Evolutionary conservation across 2,888 invertebrate genomes (phyloP).

Genomic region (Nephrocerus scutellatus): DNA sequence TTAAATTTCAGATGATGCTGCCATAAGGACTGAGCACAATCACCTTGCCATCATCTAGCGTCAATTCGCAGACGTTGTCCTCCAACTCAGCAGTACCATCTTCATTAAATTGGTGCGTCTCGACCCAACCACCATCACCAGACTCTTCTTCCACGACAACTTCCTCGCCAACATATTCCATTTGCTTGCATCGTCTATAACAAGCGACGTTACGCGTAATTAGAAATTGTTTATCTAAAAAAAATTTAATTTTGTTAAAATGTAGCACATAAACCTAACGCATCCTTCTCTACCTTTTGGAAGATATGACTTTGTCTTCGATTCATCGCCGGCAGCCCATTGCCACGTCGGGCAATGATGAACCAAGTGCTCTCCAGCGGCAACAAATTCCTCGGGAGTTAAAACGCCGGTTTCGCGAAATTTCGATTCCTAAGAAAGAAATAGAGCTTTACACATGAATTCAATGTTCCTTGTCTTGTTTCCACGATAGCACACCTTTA

Average conservation of each 20-base stretch:
- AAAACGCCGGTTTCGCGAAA: slow-evolving; percentile 95
- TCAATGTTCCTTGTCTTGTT: background rate
- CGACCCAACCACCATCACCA: slow-evolving; percentile 94
- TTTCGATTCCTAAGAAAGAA: slow-evolving; percentile 77
- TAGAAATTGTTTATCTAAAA: slow-evolving; percentile 85
- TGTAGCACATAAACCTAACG: too few species aligned
- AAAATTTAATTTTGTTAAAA: too few species aligned
- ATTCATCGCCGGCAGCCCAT: slow-evolving; percentile 88
- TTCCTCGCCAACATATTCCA: slow-evolving; percentile 59
- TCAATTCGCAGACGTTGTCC: slow-evolving; percentile 70
- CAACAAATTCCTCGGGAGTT: slow-evolving; percentile 99
- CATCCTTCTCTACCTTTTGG: slow-evolving; percentile 60
- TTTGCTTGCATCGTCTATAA: slow-evolving; percentile 85
- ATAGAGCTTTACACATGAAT: slow-evolving; percentile 1
- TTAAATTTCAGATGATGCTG: too few species aligned
- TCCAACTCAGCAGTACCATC: slow-evolving; percentile 59
- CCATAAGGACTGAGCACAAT: slow-evolving; percentile 2
- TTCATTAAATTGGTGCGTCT: slow-evolving; percentile 80
- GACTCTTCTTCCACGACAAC: slow-evolving; percentile 81
- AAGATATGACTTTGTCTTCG: slow-evolving; percentile 80
- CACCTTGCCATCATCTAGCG: slow-evolving; percentile 61
- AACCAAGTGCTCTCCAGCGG: slow-evolving; percentile 95
- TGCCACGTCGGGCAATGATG: slow-evolving; percentile 99
- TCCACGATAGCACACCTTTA: slow-evolving; percentile 64
- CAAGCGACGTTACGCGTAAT: slow-evolving; percentile 97